Base-by-base conservation (phyloP, 2,888 invertebrate species). In the Epirrhoe tristata region DNA sequence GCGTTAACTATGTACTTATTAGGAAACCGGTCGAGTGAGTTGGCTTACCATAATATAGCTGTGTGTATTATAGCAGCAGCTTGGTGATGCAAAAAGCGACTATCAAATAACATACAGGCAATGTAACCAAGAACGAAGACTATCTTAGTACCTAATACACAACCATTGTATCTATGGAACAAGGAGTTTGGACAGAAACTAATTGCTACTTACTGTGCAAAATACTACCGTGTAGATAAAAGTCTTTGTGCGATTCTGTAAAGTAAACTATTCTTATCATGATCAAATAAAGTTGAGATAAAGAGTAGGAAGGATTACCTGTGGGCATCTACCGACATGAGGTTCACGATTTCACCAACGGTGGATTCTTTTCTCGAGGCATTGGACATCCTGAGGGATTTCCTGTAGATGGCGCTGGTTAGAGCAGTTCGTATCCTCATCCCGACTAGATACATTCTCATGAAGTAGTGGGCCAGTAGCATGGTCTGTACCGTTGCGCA, bases 251-350 rank as follows among this genome's bases (percentile, higher is more conserved):
- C 8, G 6, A 32, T 1, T 48, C 48, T 16, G 8, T 14, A 50
- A 58, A 14, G 31, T 32, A 50, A 50, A 50, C 58, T 58, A 6
- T 32, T 48, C 12, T 55, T 52, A 59, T 46, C 54, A 46, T 32
- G 6, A 43, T 8, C 56, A 63, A 63, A 63, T 43, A 53, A 14
- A 48, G 14, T 14, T 10, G 8, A 48, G 39, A 63, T 60, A 60
- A 63, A 17, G 56, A 34, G 10, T 46, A 70, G 14, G 46, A 58
- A 43, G 39, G 39, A 52, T 76, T 81, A 94, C 93, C 96, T 95
- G 86, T 98, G 98, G 0, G 98, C 97, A 87, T 98, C 98, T 0
- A 98, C 98, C 5, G 97, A 96, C 98, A 98, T 98, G 72, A 98
- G 92, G 86, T 98, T 98, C 10, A 98, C 98, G 77, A 98, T 98